A percentile compares a stretch with the other conserved stretches of the same genome.
Conservation (phyloP, 2,888 invertebrate species). For the Cabera pusaria region DNA sequence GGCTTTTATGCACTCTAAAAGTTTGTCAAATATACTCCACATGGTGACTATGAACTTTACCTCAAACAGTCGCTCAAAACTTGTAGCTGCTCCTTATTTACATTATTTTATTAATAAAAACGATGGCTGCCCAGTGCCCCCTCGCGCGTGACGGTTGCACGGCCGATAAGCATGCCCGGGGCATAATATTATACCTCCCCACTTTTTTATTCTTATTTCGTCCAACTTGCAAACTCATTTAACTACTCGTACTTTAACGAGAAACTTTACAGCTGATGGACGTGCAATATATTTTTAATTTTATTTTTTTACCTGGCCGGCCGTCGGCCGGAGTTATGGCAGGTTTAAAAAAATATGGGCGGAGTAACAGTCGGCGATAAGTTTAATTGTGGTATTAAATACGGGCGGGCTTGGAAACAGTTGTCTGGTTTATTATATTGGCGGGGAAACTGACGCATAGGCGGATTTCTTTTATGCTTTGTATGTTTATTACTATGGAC, state of each 20-base stretch:
- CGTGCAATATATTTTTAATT: constrained; percentile 30
- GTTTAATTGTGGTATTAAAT: constrained; percentile 32
- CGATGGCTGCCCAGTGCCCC: constrained; percentile 52
- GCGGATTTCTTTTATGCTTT: too few relatives aligned
- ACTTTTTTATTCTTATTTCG: constrained; percentile 32
- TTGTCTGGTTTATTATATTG: constrained; percentile 25
- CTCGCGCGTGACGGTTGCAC: constrained; percentile 33
- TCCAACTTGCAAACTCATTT: constrained; percentile 34
- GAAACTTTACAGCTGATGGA: constrained; percentile 29
- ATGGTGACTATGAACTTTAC: too few relatives aligned
- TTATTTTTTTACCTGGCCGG: constrained; percentile 29
- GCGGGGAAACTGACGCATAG: constrained; percentile 4
- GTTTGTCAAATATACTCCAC: too few relatives aligned
- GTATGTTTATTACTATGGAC: too few relatives aligned
- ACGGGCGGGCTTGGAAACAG: constrained; percentile 22
- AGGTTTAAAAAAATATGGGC: constrained; percentile 28
- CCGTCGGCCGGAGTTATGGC: constrained; percentile 22
- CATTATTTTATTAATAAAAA: constrained; percentile 53
- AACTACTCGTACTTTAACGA: constrained; percentile 32
- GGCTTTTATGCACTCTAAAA: too few relatives aligned
- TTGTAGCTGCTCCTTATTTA: constrained; percentile 44
- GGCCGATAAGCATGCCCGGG: constrained; percentile 43
- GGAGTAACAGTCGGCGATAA: constrained; percentile 26
- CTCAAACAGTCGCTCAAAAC: constrained; percentile 17
- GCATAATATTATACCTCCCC: constrained; percentile 12